Evolutionary conservation across 2,797 vertebrate species (phyloP).

Genomic region (Oreochromis grahami): DNA sequence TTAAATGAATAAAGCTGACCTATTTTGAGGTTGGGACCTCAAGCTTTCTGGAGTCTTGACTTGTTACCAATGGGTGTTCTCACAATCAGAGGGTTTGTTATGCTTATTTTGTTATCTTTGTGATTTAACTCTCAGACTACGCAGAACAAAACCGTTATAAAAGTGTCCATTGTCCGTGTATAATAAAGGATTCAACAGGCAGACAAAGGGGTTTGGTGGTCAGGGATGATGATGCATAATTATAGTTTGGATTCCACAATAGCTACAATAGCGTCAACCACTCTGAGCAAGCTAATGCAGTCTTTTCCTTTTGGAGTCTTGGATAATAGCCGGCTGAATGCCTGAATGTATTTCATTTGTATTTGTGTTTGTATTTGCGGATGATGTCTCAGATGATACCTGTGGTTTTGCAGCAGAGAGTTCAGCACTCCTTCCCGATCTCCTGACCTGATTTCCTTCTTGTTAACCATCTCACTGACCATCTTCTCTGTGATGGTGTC

Average conservation of each 20-base stretch:
- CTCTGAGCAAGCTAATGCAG: neutral
- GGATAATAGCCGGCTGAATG: constrained; percentile 11
- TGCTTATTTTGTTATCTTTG: neutral
- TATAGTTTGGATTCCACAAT: constrained; percentile 10
- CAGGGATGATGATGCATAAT: constrained; percentile 24
- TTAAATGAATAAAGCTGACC: neutral
- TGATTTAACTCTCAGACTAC: neutral
- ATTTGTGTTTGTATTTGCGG: constrained; percentile 33
- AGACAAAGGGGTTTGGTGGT: constrained; percentile 14
- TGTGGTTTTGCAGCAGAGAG: constrained; percentile 79
- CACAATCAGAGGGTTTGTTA: neutral
- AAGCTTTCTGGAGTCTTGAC: neutral
- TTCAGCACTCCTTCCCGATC: constrained; percentile 78
- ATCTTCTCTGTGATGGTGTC: constrained; percentile 76
- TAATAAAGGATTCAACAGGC: constrained; percentile 7
- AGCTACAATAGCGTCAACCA: neutral
- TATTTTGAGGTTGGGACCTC: neutral
- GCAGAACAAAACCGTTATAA: neutral
- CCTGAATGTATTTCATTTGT: constrained; percentile 23
- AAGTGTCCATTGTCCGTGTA: neutral
- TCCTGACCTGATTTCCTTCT: constrained; percentile 79
- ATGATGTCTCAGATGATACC: constrained; percentile 37
- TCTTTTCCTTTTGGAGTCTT: neutral
- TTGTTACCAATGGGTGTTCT: neutral
- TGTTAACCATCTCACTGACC: constrained; percentile 81